These are phyloP conservation scores for Drosophila anomalata DNA, from an alignment of 2,888 invertebrate species.

Conservation along the genomic window DNA sequence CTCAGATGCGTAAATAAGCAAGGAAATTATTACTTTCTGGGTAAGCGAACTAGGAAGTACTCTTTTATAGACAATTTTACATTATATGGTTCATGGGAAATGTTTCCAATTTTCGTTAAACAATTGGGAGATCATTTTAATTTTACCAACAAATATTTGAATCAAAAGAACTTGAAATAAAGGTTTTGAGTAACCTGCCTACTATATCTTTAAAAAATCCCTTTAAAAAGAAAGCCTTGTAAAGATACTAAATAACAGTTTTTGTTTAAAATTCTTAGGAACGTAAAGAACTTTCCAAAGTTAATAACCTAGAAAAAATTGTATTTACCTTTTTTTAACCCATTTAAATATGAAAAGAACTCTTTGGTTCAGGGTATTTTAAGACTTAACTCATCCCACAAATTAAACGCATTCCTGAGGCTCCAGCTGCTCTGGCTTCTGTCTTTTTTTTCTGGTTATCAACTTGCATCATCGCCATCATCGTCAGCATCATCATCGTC, in stretches of 20 bases:
- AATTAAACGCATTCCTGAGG: slow-evolving; percentile 70
- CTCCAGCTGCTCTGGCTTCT: slow-evolving; percentile 38
- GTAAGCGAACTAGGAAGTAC: slow-evolving; percentile 24
- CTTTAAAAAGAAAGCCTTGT: no score
- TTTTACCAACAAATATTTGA: neutral
- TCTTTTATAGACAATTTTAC: slow-evolving; percentile 14
- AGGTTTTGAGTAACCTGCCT: no score
- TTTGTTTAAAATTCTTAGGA: no score
- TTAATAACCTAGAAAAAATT: no score
- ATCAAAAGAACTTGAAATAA: no score
- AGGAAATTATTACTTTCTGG: neutral
- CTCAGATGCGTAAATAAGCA: slow-evolving; percentile 55
- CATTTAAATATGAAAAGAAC: neutral
- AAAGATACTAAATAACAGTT: no score
- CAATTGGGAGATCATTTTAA: neutral
- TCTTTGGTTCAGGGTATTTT: slow-evolving; percentile 14
- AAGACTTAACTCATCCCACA: slow-evolving; percentile 44
- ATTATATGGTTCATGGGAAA: neutral
- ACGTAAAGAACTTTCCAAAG: no score
- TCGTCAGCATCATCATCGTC: slow-evolving; percentile 7
- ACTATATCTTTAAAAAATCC: no score
- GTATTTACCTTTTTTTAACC: neutral
- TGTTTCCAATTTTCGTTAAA: neutral
- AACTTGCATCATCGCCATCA: slow-evolving; percentile 50
- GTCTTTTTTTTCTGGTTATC: slow-evolving; percentile 47